Conservation (phyloP, 2,888 invertebrate species). For the Latrodectus hesperus region DNA sequence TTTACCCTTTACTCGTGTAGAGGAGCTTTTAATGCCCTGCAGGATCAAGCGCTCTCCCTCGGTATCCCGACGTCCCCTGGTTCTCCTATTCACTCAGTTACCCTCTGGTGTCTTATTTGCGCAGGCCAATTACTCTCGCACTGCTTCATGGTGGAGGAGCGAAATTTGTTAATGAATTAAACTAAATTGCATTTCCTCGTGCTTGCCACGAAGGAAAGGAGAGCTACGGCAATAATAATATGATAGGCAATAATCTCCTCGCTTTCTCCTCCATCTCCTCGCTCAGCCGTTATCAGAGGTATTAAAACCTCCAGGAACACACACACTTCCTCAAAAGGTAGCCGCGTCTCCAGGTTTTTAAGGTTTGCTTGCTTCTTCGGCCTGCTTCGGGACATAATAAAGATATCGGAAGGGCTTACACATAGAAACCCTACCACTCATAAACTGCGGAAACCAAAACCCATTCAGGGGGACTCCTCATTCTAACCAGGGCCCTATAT, state of each 20-base stretch:
- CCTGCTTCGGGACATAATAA: conserved; percentile 47
- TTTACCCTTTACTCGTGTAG: conserved; percentile 26
- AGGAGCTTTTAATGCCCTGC: conserved; percentile 47
- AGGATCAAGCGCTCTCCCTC: conserved; percentile 48
- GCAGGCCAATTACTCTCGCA: conserved; percentile 64
- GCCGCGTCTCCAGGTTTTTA: conserved; percentile 44
- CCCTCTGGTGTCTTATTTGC: conserved; percentile 63
- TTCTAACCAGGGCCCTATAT: not conserved
- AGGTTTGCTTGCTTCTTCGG: conserved; percentile 53
- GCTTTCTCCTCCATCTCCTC: conserved; percentile 26
- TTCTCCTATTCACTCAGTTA: conserved; percentile 24
- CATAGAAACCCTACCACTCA: conserved; percentile 28
- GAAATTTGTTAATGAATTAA: conserved; percentile 69
- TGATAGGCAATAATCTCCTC: conserved; percentile 64
- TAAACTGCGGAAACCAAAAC: conserved; percentile 18
- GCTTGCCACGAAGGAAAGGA: conserved; percentile 34
- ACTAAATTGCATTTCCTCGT: conserved; percentile 60
- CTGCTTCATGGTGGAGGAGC: conserved; percentile 25
- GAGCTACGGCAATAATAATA: conserved; percentile 59
- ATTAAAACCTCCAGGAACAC: conserved; percentile 36
- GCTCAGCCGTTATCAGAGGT: not conserved
- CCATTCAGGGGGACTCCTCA: not conserved
- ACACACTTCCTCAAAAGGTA: conserved; percentile 7
- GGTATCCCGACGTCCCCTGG: not conserved
- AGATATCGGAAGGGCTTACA: conserved; percentile 19